Percentiles rank a stretch among this genome's conserved stretches.
phyloP scores from a whole-genome alignment of 2,888 invertebrate species.

The Nephrotoma flavescens region DNA sequence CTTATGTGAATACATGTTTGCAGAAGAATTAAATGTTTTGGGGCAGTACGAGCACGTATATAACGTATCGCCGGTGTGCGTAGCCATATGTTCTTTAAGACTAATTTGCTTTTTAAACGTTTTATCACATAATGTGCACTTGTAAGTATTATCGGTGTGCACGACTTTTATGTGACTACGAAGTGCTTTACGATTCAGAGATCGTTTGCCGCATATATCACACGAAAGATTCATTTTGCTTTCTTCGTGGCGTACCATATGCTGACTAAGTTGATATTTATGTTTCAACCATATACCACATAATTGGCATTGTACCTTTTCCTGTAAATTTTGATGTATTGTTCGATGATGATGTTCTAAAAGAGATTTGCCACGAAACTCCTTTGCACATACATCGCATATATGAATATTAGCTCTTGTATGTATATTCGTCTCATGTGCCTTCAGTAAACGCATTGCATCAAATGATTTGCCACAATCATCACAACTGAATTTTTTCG shows the following conservation, averaged over 20 bases:
- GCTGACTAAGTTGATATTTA: slow-evolving; percentile 5
- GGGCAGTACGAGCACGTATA: slow-evolving; percentile 13
- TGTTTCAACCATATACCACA: slow-evolving; percentile 5
- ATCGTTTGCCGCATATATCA: slow-evolving; percentile 9
- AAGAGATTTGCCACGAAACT: slow-evolving; percentile 1
- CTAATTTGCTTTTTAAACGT: slow-evolving; percentile 11
- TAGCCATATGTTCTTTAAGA: slow-evolving; percentile 13
- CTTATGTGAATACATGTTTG: slow-evolving; percentile 13
- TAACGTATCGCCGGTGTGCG: slow-evolving; percentile 12
- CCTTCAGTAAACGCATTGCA: neutral
- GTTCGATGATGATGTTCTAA: slow-evolving; percentile 7
- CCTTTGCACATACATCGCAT: slow-evolving; percentile 10
- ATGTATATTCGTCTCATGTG: neutral
- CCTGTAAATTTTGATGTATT: slow-evolving; percentile 5
- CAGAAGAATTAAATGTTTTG: slow-evolving; percentile 13
- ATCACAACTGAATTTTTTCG: neutral
- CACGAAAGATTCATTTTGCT: slow-evolving; percentile 6
- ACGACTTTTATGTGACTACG: slow-evolving; percentile 11
- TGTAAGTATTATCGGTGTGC: slow-evolving; percentile 6
- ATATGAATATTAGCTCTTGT: slow-evolving; percentile 2
- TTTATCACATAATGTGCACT: slow-evolving; percentile 11
- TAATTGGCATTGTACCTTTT: slow-evolving; percentile 9
- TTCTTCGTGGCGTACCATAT: slow-evolving; percentile 6
- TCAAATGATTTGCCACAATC: slow-evolving; percentile 1
- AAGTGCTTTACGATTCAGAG: slow-evolving; percentile 11